Conservation (phyloP, 2,888 invertebrate species). For the Archaeoteleia sp. region DNA sequence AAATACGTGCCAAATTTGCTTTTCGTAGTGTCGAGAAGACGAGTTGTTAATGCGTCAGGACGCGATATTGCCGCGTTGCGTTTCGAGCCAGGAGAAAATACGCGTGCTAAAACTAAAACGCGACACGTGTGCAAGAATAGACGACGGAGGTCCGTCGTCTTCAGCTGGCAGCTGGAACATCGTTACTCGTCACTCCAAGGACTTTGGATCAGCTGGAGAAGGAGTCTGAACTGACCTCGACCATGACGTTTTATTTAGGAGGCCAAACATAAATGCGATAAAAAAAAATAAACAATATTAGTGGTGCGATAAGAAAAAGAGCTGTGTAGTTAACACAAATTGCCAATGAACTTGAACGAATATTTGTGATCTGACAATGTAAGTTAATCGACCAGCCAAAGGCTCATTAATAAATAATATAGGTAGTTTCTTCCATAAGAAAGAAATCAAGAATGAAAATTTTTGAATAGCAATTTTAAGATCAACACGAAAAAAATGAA, state of each 20-base stretch:
- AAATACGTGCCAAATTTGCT: constrained; percentile 45
- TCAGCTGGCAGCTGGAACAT: background rate
- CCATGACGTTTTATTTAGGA: constrained; percentile 31
- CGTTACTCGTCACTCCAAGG: constrained; percentile 11
- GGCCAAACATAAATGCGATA: too few relatives aligned
- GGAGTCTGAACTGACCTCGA: constrained; percentile 31
- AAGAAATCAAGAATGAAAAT: too few relatives aligned
- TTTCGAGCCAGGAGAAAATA: constrained; percentile 9
- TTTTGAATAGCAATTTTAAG: too few relatives aligned
- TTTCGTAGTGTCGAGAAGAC: constrained; percentile 25
- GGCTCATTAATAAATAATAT: too few relatives aligned
- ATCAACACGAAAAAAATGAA: too few relatives aligned
- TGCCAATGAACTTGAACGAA: too few relatives aligned
- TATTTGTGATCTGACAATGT: too few relatives aligned
- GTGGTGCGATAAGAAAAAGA: too few relatives aligned
- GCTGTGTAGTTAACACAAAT: too few relatives aligned
- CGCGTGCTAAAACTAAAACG: background rate
- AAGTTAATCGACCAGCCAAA: too few relatives aligned
- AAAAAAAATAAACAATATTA: too few relatives aligned
- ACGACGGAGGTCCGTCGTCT: background rate
- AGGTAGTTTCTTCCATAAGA: too few relatives aligned
- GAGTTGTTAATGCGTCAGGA: constrained; percentile 21
- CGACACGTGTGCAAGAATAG: constrained; percentile 16
- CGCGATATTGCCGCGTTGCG: constrained; percentile 7
- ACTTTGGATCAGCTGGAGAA: constrained; percentile 43